phyloP scores from a whole-genome alignment of 2,797 vertebrate species.

The Enteromius unitaeniatus region DNA sequence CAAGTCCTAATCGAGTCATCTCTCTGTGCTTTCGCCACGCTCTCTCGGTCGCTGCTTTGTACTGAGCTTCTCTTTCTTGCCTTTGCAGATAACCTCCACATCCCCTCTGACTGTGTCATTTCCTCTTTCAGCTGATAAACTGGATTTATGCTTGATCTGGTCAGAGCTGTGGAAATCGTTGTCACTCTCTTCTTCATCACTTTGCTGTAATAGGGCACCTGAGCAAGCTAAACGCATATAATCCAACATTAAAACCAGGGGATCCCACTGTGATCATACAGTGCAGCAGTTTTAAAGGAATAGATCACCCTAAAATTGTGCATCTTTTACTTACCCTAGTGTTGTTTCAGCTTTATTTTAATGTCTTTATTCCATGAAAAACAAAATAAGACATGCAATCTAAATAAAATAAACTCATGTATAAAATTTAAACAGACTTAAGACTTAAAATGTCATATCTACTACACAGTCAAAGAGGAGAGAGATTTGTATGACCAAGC shows the following conservation, averaged over 20 bases:
- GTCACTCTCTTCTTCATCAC: constrained; percentile 30
- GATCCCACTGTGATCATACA: background rate
- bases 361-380: background rate
- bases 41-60: background rate
- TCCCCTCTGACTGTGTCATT: constrained; percentile 43
- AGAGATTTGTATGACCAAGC: background rate
- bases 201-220: background rate
- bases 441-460: background rate
- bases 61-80: constrained; percentile 9
- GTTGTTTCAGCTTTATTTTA: background rate
- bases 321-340: background rate
- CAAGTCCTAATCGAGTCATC: constrained; percentile 44
- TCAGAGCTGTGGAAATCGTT: constrained; percentile 42
- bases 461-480: background rate
- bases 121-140: constrained; percentile 49
- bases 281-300: background rate
- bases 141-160: constrained; percentile 24
- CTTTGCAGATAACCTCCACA: constrained; percentile 35
- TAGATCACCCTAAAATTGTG: background rate
- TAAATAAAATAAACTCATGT: background rate
- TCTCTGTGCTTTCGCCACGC: constrained; percentile 8
- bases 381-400: background rate
- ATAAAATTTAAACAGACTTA: background rate
- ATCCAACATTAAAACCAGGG: constrained; percentile 14
- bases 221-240: constrained; percentile 11